These are phyloP conservation scores for Drosophila longiperda DNA, from an alignment of 2,888 invertebrate species.

Conservation along the genomic window DNA sequence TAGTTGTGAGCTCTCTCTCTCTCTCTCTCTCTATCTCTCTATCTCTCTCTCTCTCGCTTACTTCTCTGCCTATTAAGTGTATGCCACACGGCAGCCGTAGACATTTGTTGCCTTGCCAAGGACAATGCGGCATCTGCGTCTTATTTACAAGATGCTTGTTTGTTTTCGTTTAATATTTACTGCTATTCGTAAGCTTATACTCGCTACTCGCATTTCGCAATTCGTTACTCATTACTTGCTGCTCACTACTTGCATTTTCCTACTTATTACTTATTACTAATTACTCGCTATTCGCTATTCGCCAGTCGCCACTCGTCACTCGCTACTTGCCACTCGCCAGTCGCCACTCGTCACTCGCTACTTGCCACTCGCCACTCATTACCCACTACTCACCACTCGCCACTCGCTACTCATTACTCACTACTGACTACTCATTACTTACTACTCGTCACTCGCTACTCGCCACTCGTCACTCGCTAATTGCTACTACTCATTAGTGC, in stretches of 20 bases:
- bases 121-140: constrained; percentile 45
- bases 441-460: not conserved
- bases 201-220: not conserved
- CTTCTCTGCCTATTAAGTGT: not conserved
- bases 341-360: too few relatives aligned
- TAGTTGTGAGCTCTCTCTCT: constrained; percentile 39
- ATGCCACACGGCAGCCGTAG: not conserved
- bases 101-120: not conserved
- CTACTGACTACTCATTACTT: not conserved
- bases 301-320: too few relatives aligned
- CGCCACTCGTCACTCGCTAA: not conserved
- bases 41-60: not conserved
- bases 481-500: not conserved
- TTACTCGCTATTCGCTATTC: not conserved
- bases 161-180: not conserved
- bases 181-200: not conserved
- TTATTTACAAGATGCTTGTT: constrained; percentile 33
- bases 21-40: not conserved
- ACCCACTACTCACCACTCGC: not conserved
- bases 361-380: not conserved
- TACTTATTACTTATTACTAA: not conserved
- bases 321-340: too few relatives aligned
- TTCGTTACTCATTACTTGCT: not conserved
- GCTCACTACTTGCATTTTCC: not conserved
- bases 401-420: too few relatives aligned